Conservation (phyloP, 1,140 invertebrate species). For the Hylaeus anthracinus region DNA sequence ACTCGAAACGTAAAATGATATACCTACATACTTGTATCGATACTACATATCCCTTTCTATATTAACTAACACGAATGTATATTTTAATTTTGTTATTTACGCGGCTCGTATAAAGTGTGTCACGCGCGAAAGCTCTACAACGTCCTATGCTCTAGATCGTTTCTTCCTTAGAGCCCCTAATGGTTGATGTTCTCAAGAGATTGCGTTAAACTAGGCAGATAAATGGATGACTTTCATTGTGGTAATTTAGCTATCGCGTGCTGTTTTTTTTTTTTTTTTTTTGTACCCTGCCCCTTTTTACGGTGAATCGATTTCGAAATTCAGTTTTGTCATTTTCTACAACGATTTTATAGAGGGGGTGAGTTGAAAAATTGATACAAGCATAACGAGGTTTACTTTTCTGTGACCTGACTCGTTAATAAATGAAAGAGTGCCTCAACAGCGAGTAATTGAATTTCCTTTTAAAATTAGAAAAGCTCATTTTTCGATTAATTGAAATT, state of each 20-base stretch:
- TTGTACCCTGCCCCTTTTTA: neutral
- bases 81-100: too few species aligned
- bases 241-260: constrained; percentile 54
- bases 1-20: too few species aligned
- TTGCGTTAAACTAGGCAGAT: constrained; percentile 43
- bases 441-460: too few species aligned
- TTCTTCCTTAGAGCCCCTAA: neutral
- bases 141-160: constrained; percentile 21
- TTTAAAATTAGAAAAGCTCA: too few species aligned
- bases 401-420: neutral
- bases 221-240: constrained; percentile 50
- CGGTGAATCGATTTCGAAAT: neutral
- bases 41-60: too few species aligned
- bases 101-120: neutral
- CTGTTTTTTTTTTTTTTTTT: neutral
- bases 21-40: too few species aligned
- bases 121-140: neutral
- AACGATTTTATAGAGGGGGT: neutral
- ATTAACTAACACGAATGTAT: too few species aligned
- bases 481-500: too few species aligned
- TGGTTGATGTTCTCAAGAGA: constrained; percentile 43
- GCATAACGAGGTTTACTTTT: neutral
- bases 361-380: too few species aligned
- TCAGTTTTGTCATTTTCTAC: constrained; percentile 33
- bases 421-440: too few species aligned